Evolutionary conservation across 2,888 invertebrate species (phyloP), one percentile per base, ranked within the genome.

Genomic region (Mylabris sibirica): DNA sequence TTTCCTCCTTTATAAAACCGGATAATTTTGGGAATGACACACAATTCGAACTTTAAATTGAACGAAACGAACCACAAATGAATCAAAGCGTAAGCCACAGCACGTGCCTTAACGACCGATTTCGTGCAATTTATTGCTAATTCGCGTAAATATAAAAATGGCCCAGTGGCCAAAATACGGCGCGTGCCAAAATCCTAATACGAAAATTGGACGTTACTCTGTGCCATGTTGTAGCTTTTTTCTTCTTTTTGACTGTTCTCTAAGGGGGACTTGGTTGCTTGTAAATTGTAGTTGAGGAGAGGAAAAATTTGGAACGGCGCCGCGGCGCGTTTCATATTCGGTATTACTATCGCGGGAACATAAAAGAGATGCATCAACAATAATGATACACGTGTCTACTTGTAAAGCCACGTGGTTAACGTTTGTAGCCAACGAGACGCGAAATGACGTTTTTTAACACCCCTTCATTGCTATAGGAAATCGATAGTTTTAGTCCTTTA

Each of bases 391-490:
- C 83, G 83, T 82, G 82, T 77, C 82, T 78, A 77, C 79, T 81
- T 81, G 76, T 75, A 72, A 77, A 68, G 83, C 79, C 83, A 84
- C 83, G 83, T 82, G 83, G 81, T 80, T 77, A 73, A 72, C 79
- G 79, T 82, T 80, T 78, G 81, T 78, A 78, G 75, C 78, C 84
- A 84, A 83, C 84, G 81, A 84, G 81, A 81, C 83, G 84, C 78
- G 82, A 84, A 84, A 84, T 83, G 79, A 80, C 81, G 82, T 83
- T 84, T 84, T 84, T 84, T 84, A 83, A 80, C 82, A 83, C 83
- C 82, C 65, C 57, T 60, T 53, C 4, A n/a, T n/a, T n/a, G 17
- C 44, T 38, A n/a, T n/a, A 9, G 22, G 24, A 70, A 70, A 69
- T 69, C 69, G 69, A 69, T 67, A 59, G 17, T 26, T 60, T 12